These are phyloP conservation scores for Neomonachus schauinslandi DNA, from an alignment of 2,113 vertebrate genomes.

Conservation along the genomic window DNA sequence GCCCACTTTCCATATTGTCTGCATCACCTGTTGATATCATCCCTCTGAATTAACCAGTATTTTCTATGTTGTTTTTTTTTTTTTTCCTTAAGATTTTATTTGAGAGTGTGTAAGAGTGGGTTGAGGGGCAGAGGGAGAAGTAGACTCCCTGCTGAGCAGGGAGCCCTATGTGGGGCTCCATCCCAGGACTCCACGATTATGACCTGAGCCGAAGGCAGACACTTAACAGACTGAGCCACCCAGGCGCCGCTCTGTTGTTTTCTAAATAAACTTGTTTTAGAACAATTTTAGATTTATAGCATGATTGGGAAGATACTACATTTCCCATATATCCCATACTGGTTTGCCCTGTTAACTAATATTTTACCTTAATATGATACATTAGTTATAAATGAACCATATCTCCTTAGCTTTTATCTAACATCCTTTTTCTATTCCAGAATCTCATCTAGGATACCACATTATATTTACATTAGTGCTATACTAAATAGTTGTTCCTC, in stretches of 20 bases:
- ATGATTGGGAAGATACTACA: constrained; percentile 9
- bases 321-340: background rate
- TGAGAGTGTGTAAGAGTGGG: too few relatives aligned
- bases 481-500: background rate
- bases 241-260: background rate
- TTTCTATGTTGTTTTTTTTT: background rate
- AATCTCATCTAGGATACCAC: background rate
- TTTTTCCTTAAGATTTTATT: too few relatives aligned
- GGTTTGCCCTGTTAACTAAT: background rate
- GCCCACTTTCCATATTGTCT: background rate
- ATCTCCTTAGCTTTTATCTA: constrained; percentile 26
- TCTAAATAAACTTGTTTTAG: constrained; percentile 29
- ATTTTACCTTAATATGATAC: background rate
- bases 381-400: background rate
- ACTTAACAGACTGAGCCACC: too few relatives aligned
- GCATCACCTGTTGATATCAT: background rate
- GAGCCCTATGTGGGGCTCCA: too few relatives aligned
- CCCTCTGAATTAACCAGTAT: background rate
- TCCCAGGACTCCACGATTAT: too few relatives aligned
- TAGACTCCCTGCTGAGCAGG: too few relatives aligned
- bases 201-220: too few relatives aligned
- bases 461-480: background rate
- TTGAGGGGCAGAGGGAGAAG: too few relatives aligned
- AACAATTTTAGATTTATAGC: background rate
- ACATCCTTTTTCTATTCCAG: constrained; percentile 2